Percentiles rank a stretch among this genome's conserved stretches.
Conservation (phyloP, 2,888 invertebrate species). For the Timema podura region DNA sequence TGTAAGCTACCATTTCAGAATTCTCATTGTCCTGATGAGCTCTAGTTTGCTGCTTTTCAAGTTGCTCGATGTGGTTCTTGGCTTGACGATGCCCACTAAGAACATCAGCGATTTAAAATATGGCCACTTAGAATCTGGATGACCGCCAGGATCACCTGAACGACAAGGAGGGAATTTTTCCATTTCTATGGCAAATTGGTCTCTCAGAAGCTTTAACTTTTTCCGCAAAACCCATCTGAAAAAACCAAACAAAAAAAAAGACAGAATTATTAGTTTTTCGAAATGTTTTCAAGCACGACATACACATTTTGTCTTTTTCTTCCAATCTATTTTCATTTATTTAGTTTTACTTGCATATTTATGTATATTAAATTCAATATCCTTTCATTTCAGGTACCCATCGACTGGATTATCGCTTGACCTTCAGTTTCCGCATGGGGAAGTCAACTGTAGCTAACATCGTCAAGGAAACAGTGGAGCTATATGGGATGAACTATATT, state of each 20-base stretch:
- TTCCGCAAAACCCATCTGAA: neutral
- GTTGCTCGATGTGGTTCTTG: slow-evolving; percentile 7
- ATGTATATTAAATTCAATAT: neutral
- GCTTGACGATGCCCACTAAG: slow-evolving; percentile 2
- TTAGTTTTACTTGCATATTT: slow-evolving; percentile 3
- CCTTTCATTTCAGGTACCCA: neutral
- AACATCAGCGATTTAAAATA: neutral
- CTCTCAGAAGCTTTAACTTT: neutral
- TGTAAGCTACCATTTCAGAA: neutral
- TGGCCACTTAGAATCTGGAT: neutral
- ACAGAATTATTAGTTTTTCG: neutral
- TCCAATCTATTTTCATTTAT: neutral
- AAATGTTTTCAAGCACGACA: neutral
- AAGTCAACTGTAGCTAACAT: slow-evolving; percentile 1
- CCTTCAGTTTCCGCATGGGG: neutral
- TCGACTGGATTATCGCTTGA: slow-evolving; percentile 4
- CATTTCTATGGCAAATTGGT: slow-evolving; percentile 1
- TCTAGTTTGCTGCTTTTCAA: neutral
- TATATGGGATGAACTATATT: neutral
- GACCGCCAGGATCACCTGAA: slow-evolving; percentile 2
- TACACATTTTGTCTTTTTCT: neutral
- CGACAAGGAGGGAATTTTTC: neutral
- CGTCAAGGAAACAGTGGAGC: neutral
- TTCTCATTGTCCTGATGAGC: slow-evolving; percentile 3
- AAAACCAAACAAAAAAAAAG: too few species aligned